A percentile compares a stretch with the other conserved stretches of the same genome.
Evolutionary conservation across 2,113 vertebrate genomes (phyloP).

Genomic region (Stegostoma tigrinum): DNA sequence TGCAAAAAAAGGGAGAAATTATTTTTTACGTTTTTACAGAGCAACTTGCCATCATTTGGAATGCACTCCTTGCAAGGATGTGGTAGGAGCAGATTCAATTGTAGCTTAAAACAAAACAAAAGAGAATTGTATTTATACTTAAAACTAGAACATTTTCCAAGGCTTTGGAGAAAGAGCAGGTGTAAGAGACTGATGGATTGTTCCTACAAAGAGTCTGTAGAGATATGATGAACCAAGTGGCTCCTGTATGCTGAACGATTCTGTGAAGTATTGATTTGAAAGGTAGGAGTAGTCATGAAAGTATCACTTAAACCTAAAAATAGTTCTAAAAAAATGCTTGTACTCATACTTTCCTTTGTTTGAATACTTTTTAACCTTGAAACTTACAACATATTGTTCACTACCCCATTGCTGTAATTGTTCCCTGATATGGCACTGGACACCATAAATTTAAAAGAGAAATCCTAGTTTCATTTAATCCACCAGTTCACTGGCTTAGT

Average conservation of each 20-base stretch:
- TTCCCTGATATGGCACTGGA: neutral
- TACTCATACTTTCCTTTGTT: neutral
- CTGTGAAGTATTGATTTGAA: neutral
- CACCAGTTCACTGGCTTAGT: neutral
- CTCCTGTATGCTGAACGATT: neutral
- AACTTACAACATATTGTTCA: neutral
- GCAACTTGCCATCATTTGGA: neutral
- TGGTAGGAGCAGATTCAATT: neutral
- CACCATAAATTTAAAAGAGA: neutral
- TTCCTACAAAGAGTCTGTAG: neutral
- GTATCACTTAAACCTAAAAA: neutral
- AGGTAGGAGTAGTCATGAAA: neutral
- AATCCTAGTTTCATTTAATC: neutral
- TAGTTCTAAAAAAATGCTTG: neutral
- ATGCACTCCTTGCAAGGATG: neutral
- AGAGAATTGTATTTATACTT: too few relatives aligned
- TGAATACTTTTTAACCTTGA: neutral
- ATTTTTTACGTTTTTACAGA: neutral
- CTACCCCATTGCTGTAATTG: neutral
- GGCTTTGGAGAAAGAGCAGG: neutral
- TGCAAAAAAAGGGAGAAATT: neutral
- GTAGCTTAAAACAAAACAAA: too few relatives aligned
- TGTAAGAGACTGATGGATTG: neutral
- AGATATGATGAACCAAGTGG: neutral
- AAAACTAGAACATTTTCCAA: neutral